Evolutionary conservation across 2,888 invertebrate genomes (phyloP), one percentile per base, ranked within the genome.

Genomic region (Papilio protenor): DNA sequence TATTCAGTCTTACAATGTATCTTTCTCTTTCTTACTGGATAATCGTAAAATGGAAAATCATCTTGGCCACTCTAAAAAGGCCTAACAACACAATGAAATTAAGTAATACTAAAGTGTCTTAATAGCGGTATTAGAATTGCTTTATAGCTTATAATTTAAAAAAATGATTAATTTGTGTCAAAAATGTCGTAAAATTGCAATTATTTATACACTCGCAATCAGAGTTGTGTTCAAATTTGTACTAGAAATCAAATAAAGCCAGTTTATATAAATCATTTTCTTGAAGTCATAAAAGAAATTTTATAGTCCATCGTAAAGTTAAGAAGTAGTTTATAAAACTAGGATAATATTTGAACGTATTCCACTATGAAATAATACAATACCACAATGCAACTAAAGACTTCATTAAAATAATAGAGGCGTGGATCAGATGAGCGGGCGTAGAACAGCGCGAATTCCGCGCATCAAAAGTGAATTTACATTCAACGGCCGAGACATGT

Each of bases 391-490:
- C 57, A 69, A 55, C 18, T 70, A n/a, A 47, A 49, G 33, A 70
- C 2, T 49, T 73, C 66, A 61, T 59, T 61, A 70, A 70, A 70
- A 77, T 77, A 74, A 74, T 74, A 59, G 74, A 70, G 18, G 77
- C 77, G 69, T 77, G 73, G 77, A 57, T 40, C 57, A 45, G 70
- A 74, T 73, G 27, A 33, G 40, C n/a, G 23, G 47, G 23, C 64
- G 52, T 69, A 64, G 70, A 75, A 75, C 55, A 55, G 52, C 71
- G 52, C 70, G 55, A 64, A 71, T 75, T 45, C 78, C 75, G 16
- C 21, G 23, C 78, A 64, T 75, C 77, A 75, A 71, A 77, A 61
- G 6, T 49, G 73, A 64, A 64, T 74, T 70, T 78, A 78, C 71
- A 23, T 74, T 69, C 59, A 49, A 73, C 40, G 74, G 70, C 49